Conservation (phyloP, 1,140 invertebrate species). For the Cryptotermes secundus region DNA sequence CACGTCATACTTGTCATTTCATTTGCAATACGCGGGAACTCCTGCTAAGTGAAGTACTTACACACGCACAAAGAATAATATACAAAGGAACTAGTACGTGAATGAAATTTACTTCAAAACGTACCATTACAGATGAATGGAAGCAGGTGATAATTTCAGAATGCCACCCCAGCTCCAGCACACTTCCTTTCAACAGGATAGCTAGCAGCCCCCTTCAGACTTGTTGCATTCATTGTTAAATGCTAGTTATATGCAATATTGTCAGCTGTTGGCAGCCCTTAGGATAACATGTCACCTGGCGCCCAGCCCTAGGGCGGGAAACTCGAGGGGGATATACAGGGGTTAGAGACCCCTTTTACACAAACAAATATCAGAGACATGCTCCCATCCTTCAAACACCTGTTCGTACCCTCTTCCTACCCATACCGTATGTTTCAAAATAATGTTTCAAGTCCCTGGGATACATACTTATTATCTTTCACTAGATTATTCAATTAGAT, state of each 20-base stretch:
- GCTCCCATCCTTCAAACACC: not conserved
- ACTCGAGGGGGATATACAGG: not conserved
- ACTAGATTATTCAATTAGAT: too few species aligned
- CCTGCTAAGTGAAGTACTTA: not conserved
- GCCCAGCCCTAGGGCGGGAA: not conserved
- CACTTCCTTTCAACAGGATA: not conserved
- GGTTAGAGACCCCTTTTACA: conserved; percentile 11
- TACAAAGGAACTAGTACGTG: not conserved
- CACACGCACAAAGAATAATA: not conserved
- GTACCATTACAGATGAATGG: not conserved
- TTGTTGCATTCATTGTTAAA: conserved; percentile 18
- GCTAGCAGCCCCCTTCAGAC: not conserved
- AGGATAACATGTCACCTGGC: conserved; percentile 14
- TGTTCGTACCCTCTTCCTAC: not conserved
- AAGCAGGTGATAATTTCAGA: conserved; percentile 15
- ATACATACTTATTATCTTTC: too few species aligned
- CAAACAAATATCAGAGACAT: conserved; percentile 14
- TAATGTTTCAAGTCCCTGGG: too few species aligned
- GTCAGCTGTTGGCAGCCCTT: conserved; percentile 9
- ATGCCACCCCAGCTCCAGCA: not conserved
- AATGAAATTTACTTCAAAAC: not conserved
- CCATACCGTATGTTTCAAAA: not conserved
- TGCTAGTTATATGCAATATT: not conserved
- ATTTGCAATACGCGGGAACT: too few species aligned
- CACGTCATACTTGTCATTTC: too few species aligned